Base-by-base conservation (phyloP, 2,888 invertebrate genomes). In the Nemotelus pantherinus region DNA sequence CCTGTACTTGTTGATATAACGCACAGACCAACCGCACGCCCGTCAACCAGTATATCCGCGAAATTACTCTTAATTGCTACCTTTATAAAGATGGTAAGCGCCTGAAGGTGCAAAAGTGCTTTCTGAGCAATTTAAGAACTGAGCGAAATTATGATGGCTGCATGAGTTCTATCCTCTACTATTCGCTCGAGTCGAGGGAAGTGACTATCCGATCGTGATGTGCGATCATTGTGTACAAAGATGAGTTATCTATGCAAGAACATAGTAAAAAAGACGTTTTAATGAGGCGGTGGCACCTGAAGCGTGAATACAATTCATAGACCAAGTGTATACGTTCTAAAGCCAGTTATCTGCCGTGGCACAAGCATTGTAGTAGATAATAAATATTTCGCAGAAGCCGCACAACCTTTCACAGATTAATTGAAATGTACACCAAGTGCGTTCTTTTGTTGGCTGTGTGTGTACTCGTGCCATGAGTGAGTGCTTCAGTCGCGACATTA, bases 241-340 rank as follows among this genome's bases (percentile, higher is more conserved):
- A 74, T 74, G 74, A 74, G 60, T 60, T 74, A 74, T 74, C 74
- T 74, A 48, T 9, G 41, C 48, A 74, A 60, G 60, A 74, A 60
- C 60, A 60, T 60, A 60, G 60, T 7, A 74, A 60, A 25, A 25
- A 74, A 74, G 74, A 74, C 74, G 63, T 74, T 74, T 74, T 74
- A 74, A 74, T 74, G 60, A 74, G 74, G 48, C 60, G 48, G 74
- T 74, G 74, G 63, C 60, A 74, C 74, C 47, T 74, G 74, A 74
- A 74, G 74, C 74, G 74, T 74, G 74, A 74, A 74, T 60, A 48
- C 7, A 41, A 71, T 55, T 9, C 71, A n/a, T 7, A 58, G 47
- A 44, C 10, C 55, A 70, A 9, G 39, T 4, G 43, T 57, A 57
- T 10, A 3, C 5, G 57, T 25, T 3, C 70, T 55, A 70, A 67